These are phyloP conservation scores for Platichthys flesus DNA, from an alignment of 2,113 vertebrate genomes.

Conservation along the genomic window DNA sequence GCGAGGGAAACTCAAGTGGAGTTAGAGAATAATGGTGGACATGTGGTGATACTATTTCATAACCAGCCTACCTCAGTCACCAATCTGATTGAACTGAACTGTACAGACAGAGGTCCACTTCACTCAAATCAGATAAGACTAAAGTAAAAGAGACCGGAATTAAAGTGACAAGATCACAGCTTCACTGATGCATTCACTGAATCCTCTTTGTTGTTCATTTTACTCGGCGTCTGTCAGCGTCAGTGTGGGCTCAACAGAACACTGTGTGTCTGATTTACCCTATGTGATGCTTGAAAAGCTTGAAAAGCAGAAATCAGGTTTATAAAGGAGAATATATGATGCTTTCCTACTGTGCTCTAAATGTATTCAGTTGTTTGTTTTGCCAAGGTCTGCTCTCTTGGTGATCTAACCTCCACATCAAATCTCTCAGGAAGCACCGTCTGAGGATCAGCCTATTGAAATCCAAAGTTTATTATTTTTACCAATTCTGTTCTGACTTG, in stretches of 20 bases:
- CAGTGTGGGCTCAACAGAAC: not conserved
- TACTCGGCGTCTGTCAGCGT: not conserved
- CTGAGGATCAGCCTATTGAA: too few relatives aligned
- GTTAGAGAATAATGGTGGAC: not conserved
- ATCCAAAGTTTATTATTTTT: not conserved
- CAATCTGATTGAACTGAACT: constrained; percentile 11
- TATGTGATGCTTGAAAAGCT: constrained; percentile 25
- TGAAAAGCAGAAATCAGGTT: not conserved
- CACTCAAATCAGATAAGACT: not conserved
- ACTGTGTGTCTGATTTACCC: constrained; percentile 7
- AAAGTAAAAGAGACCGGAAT: not conserved
- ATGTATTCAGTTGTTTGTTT: constrained; percentile 27
- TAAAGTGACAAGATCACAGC: not conserved
- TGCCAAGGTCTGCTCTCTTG: not conserved
- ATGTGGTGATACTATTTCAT: not conserved
- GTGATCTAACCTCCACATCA: not conserved
- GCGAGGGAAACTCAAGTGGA: not conserved
- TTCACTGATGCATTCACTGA: not conserved
- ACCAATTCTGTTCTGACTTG: not conserved
- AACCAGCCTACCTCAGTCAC: not conserved
- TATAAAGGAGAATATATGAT: constrained; percentile 6
- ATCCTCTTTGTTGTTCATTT: constrained; percentile 16
- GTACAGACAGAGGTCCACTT: not conserved
- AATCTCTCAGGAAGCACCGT: too few relatives aligned
- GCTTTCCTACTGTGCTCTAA: not conserved